Conservation (phyloP, 2,113 vertebrate genomes). For the Chrysochloris asiatica region DNA sequence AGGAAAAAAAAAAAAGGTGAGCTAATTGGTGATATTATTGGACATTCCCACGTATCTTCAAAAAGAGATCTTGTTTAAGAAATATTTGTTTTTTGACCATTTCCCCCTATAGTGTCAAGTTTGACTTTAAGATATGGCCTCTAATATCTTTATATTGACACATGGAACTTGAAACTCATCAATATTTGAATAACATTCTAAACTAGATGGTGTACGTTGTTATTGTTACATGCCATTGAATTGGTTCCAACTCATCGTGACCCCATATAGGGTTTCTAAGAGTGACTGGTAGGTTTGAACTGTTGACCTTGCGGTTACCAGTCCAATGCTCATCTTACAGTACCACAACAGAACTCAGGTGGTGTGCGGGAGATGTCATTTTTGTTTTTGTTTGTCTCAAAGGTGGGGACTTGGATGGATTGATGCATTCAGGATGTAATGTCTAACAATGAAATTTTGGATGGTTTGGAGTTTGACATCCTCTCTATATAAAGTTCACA, state of each 20-base stretch:
- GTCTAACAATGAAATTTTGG: background rate
- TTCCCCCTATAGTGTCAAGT: background rate
- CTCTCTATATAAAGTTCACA: background rate
- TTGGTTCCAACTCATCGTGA: too few relatives aligned
- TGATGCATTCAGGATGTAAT: background rate
- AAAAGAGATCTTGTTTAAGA: background rate
- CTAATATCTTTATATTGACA: background rate
- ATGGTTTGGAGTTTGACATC: background rate
- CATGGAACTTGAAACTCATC: background rate
- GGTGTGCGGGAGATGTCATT: background rate
- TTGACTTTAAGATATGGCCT: background rate
- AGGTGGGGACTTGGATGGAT: background rate
- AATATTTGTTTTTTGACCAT: background rate
- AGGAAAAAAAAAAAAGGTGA: background rate
- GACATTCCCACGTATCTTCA: background rate
- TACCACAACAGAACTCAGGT: too few relatives aligned
- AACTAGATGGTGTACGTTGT: background rate
- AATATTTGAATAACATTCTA: conserved; percentile 27
- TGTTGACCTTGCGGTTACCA: too few relatives aligned
- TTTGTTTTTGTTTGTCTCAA: background rate
- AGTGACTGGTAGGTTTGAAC: too few relatives aligned
- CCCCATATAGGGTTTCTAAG: too few relatives aligned
- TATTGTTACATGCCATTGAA: too few relatives aligned
- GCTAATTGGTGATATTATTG: conserved; percentile 5
- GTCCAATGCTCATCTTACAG: too few relatives aligned